Conservation (phyloP, 2,113 vertebrate species). For the Peromyscus polionotus region DNA sequence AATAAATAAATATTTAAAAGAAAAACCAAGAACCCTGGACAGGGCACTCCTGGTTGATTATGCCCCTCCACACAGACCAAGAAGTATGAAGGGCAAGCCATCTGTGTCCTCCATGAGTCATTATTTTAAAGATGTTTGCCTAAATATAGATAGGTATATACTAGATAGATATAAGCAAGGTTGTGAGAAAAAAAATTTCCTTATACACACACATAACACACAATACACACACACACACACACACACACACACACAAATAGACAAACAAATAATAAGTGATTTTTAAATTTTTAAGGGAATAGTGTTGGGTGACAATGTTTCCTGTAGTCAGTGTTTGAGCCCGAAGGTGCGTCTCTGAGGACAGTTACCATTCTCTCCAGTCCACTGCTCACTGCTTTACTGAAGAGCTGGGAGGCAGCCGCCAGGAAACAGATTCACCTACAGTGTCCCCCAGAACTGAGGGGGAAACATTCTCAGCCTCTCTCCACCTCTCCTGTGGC, state of each 20-base stretch:
- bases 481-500: neutral
- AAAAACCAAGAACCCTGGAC: no score
- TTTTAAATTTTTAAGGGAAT: neutral
- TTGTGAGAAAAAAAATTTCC: neutral
- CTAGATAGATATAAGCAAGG: neutral
- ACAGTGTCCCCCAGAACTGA: neutral
- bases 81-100: no score
- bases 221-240: neutral
- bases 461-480: neutral
- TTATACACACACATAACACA: neutral
- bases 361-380: neutral
- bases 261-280: neutral
- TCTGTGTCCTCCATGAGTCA: neutral
- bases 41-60: no score
- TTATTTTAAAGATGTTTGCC: neutral
- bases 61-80: no score
- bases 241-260: neutral
- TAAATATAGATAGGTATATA: neutral
- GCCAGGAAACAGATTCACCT: neutral
- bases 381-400: no score
- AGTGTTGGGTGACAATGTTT: neutral
- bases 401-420: neutral
- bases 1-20: no score
- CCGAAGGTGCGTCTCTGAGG: neutral
- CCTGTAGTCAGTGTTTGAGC: neutral